These are phyloP conservation scores for Alsophila aescularia DNA, from an alignment of 2,888 invertebrate genomes.

Conservation along the genomic window DNA sequence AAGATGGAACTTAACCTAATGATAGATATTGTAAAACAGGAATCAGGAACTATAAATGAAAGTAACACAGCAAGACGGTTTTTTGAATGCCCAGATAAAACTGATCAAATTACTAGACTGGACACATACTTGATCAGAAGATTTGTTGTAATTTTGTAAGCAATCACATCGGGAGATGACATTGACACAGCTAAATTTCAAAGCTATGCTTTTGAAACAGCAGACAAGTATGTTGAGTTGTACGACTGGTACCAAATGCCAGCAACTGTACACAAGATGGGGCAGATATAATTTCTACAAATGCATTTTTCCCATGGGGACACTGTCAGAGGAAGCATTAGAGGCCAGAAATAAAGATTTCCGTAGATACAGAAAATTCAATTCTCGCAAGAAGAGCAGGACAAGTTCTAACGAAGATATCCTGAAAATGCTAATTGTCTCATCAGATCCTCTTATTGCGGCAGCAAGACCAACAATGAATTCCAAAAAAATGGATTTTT, in stretches of 20 bases:
- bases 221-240: neutral
- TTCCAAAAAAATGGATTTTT: too few species aligned
- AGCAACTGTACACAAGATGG: slow-evolving; percentile 24
- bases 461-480: neutral
- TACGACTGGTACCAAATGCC: slow-evolving; percentile 6
- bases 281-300: neutral
- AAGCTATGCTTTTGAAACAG: neutral
- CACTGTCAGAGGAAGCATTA: slow-evolving; percentile 8
- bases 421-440: neutral
- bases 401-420: neutral
- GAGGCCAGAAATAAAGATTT: slow-evolving; percentile 5
- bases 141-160: slow-evolving; percentile 3
- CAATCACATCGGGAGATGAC: neutral
- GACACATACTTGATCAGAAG: neutral
- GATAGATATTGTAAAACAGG: slow-evolving; percentile 20
- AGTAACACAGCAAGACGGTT: slow-evolving; percentile 10
- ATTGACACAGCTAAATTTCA: neutral
- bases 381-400: neutral
- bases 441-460: neutral
- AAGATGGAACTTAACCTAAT: neutral
- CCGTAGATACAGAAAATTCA: neutral
- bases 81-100: slow-evolving; percentile 28
- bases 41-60: slow-evolving; percentile 21
- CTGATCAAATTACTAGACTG: slow-evolving; percentile 9
- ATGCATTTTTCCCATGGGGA: slow-evolving; percentile 1